phyloP scores from a whole-genome alignment of 1,140 invertebrate species.

The Rhizoglyphus robini region DNA sequence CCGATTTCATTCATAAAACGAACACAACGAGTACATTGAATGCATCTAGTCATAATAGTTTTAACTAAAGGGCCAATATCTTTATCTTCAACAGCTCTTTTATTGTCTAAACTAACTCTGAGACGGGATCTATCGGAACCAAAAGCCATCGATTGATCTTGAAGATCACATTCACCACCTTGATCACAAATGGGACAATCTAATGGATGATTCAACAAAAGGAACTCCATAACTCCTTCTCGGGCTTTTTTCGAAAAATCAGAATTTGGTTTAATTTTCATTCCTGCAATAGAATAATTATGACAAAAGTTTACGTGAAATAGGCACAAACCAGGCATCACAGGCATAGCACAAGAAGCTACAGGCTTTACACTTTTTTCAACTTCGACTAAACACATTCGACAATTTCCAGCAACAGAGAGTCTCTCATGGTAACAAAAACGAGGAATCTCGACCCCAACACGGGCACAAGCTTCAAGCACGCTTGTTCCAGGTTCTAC shows the following conservation, averaged over 20 bases:
- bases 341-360: constrained; percentile 99
- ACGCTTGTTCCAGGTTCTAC: constrained; percentile 94
- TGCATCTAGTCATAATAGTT: constrained; percentile 99
- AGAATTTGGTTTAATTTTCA: constrained; percentile 92
- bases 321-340: constrained; percentile 70
- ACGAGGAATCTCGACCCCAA: constrained; percentile 92
- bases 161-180: constrained; percentile 95
- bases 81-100: constrained; percentile 94
- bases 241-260: constrained; percentile 84
- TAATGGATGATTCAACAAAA: constrained; percentile 93
- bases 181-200: constrained; percentile 99
- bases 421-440: constrained; percentile 99
- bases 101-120: constrained; percentile 24
- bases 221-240: constrained; percentile 93
- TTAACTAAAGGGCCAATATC: constrained; percentile 95
- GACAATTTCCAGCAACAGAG: constrained; percentile 86
- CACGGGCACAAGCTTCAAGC: constrained; percentile 88
- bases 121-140: constrained; percentile 61
- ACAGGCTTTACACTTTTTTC: constrained; percentile 90
- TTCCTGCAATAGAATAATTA: constrained; percentile 35
- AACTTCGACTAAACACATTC: constrained; percentile 99
- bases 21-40: constrained; percentile 97
- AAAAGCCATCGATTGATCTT: constrained; percentile 98
- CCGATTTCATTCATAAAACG: constrained; percentile 92
- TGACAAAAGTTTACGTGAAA: not conserved